Evolutionary conservation across 2,888 invertebrate genomes (phyloP), one percentile per base, ranked within the genome.

Genomic region (Colletes collaris): DNA sequence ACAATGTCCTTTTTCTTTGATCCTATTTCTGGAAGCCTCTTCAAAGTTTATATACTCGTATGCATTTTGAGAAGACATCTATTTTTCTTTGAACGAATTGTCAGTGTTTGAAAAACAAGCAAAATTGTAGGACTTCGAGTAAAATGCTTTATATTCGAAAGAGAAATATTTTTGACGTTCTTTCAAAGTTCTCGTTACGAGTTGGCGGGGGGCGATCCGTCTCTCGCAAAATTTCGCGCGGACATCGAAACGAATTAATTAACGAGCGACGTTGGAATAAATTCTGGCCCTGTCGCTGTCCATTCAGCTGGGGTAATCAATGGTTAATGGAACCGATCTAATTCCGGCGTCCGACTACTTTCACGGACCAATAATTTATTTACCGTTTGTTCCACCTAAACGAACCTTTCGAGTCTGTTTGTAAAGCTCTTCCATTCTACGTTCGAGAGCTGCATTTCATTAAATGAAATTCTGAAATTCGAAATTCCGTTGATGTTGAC

Each of bases 321-420:
- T 72, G 72, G 58, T 71, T 76, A 76, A 76, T 72, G 75, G 75
- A 76, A 64, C 64, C 75, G 71, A 76, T 76, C 72, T 76, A 76
- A 72, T 76, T 53, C 64, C 35, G n/a, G 19, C 62, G 10, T 19
- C 37, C 35, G 52, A 56, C 37, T 59, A 64, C 64, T 76, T 76
- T 76, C 64, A 76, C 65, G 52, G 10, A 52, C 75, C 49, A 52
- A 64, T 65, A 52, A 72, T 76, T 76, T 76, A 76, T 63, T 75
- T 62, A 56, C 58, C 56, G 71, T 62, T 62, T 46, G 50, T 49
- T 10, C 37, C 4, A 40, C 8, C 4, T 44, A 16, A 50, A 60
- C 53, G 40, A 49, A 63, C n/a, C 65, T 44, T 49, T 37, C 5
- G 2, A 37, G 4, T 7, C 13, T 13, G 53, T 63, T 63, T 13